Evolutionary conservation across 2,113 vertebrate genomes (phyloP), one percentile per base, ranked within the genome.

Genomic region (Platycercus adscitus): DNA sequence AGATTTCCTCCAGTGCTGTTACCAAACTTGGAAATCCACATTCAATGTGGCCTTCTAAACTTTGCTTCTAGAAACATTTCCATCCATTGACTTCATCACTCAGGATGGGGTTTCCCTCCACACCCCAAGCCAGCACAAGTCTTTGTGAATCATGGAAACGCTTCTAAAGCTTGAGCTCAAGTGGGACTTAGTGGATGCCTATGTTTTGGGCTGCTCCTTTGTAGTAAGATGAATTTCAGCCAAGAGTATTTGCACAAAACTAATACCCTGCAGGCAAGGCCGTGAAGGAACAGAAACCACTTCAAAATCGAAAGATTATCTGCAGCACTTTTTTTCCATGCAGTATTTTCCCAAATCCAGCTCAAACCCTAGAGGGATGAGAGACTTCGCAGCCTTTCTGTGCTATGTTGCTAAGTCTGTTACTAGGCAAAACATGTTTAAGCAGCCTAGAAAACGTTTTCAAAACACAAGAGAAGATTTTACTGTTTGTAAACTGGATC

Each of bases 381-480:
- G 87, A 55, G 53, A 44, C 76, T 95, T 65, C 3, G 5, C 82
- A 84, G 88, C 73, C 91, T 23, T 53, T 89, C 94, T 53, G n/a
- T 7, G 69, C 5, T 17, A 26, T 13, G 96, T 97, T 94, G 91
- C 93, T 95, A 92, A 33, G 91, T 63, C 86, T 94, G 96, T 96
- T 94, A 95, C 96, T 25, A 97, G 37, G 96, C 86, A 94, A 96
- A 97, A 94, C 92, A 70, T 58, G 81, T 89, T 91, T 92, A 35
- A 93, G 80, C 88, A 95, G 93, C 88, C 65, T 55, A 17, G 58
- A 81, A 96, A 96, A 79, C 92, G 35, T 79, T 68, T 56, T 55
- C 73, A 71, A 71, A 97, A 93, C 92, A 76, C 39, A 88, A n/a
- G 92, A 81, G 92, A 29, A 75, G 88, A 61, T 90, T 78, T 84